Percentiles rank a stretch among this genome's conserved stretches.
Evolutionary conservation across 2,113 vertebrate genomes (phyloP).

Genomic region (Nipponia nippon): DNA sequence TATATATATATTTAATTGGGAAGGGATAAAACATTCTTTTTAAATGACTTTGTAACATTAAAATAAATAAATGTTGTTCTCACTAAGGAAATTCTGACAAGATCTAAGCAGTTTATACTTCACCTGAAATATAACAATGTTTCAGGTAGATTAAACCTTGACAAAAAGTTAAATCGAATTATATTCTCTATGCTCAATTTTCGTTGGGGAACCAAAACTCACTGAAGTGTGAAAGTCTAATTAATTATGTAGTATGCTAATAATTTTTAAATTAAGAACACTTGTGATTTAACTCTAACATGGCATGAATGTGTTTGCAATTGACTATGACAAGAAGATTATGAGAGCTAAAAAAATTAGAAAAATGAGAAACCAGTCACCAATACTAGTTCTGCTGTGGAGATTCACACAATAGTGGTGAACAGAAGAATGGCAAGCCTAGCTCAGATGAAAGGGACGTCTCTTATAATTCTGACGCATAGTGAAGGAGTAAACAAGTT

Average conservation of each 20-base stretch:
- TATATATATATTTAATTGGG: neutral
- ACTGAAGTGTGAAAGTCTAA: constrained; percentile 78
- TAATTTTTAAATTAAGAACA: constrained; percentile 80
- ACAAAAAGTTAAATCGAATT: constrained; percentile 80
- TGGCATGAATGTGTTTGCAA: constrained; percentile 37
- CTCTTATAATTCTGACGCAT: fast-evolving
- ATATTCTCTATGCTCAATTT: constrained; percentile 73
- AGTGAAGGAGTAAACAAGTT: neutral
- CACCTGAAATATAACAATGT: constrained; percentile 57
- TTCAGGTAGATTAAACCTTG: constrained; percentile 78
- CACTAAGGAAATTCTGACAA: constrained; percentile 30
- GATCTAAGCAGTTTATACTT: constrained; percentile 58
- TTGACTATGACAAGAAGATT: constrained; percentile 49
- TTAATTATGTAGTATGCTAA: constrained; percentile 79
- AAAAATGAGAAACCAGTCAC: neutral
- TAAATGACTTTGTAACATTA: neutral
- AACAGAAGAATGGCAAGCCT: neutral
- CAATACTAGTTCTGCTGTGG: neutral
- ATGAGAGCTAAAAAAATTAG: neutral
- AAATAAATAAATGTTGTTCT: neutral
- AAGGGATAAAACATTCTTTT: neutral
- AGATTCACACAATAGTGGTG: neutral
- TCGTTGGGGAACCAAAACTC: constrained; percentile 73
- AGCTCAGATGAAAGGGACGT: neutral
- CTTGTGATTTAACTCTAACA: constrained; percentile 67